These are phyloP conservation scores for Stratiomys singularior DNA, from an alignment of 2,888 invertebrate genomes.

Conservation along the genomic window DNA sequence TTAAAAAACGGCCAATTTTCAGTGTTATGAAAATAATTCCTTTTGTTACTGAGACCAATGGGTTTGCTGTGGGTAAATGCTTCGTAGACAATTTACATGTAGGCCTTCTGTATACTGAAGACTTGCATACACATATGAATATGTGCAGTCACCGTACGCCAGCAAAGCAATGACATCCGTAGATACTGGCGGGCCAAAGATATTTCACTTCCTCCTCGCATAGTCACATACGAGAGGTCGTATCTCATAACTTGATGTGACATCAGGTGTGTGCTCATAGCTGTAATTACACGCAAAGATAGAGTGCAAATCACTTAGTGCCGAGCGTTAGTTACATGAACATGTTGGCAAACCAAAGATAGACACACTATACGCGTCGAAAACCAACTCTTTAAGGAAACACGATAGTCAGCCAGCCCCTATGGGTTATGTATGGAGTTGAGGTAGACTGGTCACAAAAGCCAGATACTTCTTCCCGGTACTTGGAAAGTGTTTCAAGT, in stretches of 20 bases:
- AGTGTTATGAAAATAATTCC: no score
- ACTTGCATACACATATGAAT: no score
- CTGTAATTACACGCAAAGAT: constrained; percentile 24
- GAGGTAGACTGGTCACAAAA: constrained; percentile 1
- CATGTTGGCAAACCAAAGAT: not conserved
- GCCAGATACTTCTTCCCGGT: not conserved
- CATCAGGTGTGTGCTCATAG: constrained; percentile 20
- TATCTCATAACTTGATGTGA: constrained; percentile 30
- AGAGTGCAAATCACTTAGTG: constrained; percentile 22
- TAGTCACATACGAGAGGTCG: constrained; percentile 1
- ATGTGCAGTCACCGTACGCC: no score
- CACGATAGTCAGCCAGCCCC: not conserved
- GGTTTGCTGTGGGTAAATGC: no score
- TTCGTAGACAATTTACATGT: no score
- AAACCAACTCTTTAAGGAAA: no score
- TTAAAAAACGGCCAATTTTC: no score
- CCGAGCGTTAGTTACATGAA: not conserved
- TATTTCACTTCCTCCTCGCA: constrained; percentile 6
- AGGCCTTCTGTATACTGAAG: no score
- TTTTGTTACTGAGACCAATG: no score
- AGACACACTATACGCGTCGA: no score
- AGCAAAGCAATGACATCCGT: no score
- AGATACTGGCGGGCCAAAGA: no score
- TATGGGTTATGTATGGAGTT: not conserved
- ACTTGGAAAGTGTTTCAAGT: constrained; percentile 9